A percentile compares a stretch with the other conserved stretches of the same genome.
These are phyloP conservation scores for Scelioninae gen. 2 DNA, from an alignment of 2,888 invertebrate genomes.

Conservation along the genomic window DNA sequence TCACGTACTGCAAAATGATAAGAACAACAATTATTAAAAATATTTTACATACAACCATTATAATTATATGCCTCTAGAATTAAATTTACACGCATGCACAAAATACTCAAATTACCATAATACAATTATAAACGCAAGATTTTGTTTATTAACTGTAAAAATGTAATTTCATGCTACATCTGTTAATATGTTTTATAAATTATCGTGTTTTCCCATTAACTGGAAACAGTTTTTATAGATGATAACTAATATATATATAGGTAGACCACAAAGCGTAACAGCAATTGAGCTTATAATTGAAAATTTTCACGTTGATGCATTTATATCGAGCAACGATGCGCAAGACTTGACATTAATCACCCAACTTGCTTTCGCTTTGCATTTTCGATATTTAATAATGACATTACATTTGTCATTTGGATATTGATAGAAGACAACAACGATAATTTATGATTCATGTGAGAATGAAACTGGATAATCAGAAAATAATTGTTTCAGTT, in stretches of 20 bases:
- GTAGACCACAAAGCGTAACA: constrained; percentile 22
- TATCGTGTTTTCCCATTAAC: too few species aligned
- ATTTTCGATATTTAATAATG: constrained; percentile 5
- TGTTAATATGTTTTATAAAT: too few species aligned
- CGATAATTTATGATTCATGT: background rate
- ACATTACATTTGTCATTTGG: background rate
- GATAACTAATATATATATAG: background rate
- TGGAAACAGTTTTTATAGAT: constrained; percentile 11
- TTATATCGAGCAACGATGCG: constrained; percentile 10
- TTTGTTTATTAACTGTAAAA: background rate
- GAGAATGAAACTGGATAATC: background rate
- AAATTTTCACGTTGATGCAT: constrained; percentile 19
- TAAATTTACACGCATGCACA: too few species aligned
- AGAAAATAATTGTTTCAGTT: background rate
- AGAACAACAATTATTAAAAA: background rate
- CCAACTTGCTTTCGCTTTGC: constrained; percentile 13
- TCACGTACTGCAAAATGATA: constrained; percentile 79
- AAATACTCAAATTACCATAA: too few species aligned
- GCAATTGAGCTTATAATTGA: constrained; percentile 16
- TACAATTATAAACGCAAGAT: too few species aligned
- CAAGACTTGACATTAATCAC: constrained; percentile 22
- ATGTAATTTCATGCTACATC: background rate
- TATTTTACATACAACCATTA: too few species aligned
- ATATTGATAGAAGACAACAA: background rate
- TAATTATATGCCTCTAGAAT: too few species aligned